Evolutionary conservation across 2,113 vertebrate genomes (phyloP).

Genomic region (Scopus umbretta): DNA sequence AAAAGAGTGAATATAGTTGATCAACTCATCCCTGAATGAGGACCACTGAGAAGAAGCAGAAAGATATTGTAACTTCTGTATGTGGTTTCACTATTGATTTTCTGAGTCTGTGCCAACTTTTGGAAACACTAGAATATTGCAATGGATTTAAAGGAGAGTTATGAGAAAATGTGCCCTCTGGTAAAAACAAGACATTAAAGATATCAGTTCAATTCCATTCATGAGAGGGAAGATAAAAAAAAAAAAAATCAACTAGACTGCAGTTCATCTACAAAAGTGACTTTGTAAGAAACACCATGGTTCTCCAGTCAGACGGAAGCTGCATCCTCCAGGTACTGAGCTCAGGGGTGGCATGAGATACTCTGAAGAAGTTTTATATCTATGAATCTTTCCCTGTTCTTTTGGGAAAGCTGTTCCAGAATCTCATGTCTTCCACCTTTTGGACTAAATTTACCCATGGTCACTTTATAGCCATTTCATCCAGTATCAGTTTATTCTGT

Average conservation of each 20-base stretch:
- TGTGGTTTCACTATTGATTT: neutral
- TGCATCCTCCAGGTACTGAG: neutral
- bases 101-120: neutral
- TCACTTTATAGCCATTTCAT: neutral
- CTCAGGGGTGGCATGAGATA: neutral
- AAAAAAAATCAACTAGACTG: neutral
- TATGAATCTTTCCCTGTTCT: neutral
- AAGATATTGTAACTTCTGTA: neutral
- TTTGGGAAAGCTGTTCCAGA: neutral
- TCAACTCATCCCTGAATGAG: accelerated
- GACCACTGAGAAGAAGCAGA: neutral
- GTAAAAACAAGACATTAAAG: neutral
- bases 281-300: neutral
- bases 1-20: neutral
- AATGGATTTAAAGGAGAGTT: neutral
- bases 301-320: neutral
- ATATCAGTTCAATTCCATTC: neutral
- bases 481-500: neutral
- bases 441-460: neutral
- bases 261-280: neutral
- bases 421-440: neutral
- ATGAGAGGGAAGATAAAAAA: neutral
- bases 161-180: neutral
- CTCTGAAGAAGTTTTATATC: neutral
- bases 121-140: neutral